phyloP scores from a whole-genome alignment of 2,888 invertebrate genomes.

The Antheraea assamensis region DNA sequence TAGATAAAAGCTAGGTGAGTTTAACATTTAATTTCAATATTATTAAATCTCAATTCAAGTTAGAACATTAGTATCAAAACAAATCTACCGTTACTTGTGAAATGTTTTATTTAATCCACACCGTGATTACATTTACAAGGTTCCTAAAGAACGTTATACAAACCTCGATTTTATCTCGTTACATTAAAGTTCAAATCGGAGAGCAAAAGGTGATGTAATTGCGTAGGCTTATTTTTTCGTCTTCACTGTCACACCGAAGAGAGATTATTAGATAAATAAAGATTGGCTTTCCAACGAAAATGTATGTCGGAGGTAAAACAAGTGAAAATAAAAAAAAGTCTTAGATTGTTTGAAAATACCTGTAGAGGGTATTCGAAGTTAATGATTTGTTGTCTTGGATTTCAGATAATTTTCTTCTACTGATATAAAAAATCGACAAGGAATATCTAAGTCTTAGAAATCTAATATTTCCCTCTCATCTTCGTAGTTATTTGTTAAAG shows the following conservation, averaged over 20 bases:
- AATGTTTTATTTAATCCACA: slow-evolving; percentile 16
- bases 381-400: not conserved
- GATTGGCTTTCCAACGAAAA: slow-evolving; percentile 33
- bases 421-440: too few relatives aligned
- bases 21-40: too few relatives aligned
- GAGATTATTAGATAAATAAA: slow-evolving; percentile 41
- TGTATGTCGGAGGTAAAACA: slow-evolving; percentile 12
- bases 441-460: too few relatives aligned
- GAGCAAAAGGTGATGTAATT: slow-evolving; percentile 24
- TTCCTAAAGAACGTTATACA: not conserved
- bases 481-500: too few relatives aligned
- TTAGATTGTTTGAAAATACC: not conserved
- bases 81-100: slow-evolving; percentile 9
- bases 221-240: slow-evolving; percentile 26
- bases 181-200: slow-evolving; percentile 2
- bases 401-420: not conserved
- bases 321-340: slow-evolving; percentile 18
- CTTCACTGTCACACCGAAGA: slow-evolving; percentile 26
- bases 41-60: not conserved
- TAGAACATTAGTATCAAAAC: not conserved
- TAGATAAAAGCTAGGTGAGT: too few relatives aligned
- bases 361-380: not conserved
- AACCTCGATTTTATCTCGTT: not conserved
- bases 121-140: slow-evolving; percentile 12
- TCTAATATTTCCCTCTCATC: too few relatives aligned